phyloP scores from a whole-genome alignment of 2,797 vertebrate genomes.

The Chaunax sp. region DNA sequence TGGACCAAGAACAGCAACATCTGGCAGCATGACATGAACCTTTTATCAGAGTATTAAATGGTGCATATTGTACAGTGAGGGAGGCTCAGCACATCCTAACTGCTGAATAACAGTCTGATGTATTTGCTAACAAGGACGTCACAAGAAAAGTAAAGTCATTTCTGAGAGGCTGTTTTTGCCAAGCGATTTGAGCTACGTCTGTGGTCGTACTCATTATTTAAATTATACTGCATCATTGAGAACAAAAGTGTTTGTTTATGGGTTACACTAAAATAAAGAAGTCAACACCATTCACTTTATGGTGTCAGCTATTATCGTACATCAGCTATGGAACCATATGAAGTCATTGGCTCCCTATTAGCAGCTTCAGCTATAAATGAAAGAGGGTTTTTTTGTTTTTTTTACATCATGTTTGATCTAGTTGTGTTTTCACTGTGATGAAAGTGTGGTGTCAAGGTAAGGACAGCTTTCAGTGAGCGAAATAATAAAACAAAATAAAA shows the following conservation, averaged over 20 bases:
- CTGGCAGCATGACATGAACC: neutral
- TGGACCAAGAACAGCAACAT: neutral
- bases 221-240: conserved; percentile 15
- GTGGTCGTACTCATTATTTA: conserved; percentile 24
- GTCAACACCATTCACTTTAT: neutral
- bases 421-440: no score
- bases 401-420: no score
- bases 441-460: no score
- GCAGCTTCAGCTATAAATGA: no score
- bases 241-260: conserved; percentile 11
- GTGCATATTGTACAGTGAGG: neutral
- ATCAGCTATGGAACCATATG: neutral
- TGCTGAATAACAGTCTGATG: neutral
- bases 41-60: neutral
- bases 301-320: no score
- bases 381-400: no score
- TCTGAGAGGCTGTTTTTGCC: neutral
- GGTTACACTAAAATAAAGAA: conserved; percentile 21
- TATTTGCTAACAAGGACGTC: neutral
- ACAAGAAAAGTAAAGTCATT: neutral
- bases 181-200: conserved; percentile 4
- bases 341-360: no score
- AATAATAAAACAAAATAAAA: no score
- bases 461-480: no score
- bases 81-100: neutral